Conservation (phyloP, 2,797 vertebrate genomes). For the Diglossa cyanea region DNA sequence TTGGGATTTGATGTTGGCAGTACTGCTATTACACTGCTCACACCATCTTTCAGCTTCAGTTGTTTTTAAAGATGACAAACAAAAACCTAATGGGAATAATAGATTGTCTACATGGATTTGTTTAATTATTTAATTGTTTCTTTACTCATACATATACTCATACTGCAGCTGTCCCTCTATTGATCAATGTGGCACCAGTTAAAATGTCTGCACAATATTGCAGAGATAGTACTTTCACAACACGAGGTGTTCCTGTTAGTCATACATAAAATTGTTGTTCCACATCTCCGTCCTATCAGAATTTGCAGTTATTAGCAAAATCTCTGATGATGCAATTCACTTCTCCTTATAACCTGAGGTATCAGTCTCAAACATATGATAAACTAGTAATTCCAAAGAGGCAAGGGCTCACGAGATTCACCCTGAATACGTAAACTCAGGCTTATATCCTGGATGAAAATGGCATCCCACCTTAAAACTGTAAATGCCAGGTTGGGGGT, state of each 20-base stretch:
- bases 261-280: neutral
- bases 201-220: neutral
- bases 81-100: neutral
- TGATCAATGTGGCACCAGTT: neutral
- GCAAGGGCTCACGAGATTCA: neutral
- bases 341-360: neutral
- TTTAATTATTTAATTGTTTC: neutral
- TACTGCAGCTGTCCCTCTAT: neutral
- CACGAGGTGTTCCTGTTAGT: neutral
- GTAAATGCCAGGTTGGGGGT: neutral
- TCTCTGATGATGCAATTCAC: neutral
- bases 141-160: neutral
- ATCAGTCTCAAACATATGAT: neutral
- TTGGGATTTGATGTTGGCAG: neutral
- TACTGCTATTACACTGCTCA: neutral
- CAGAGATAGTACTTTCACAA: neutral
- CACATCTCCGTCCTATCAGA: neutral
- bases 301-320: neutral
- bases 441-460: neutral
- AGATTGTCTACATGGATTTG: neutral
- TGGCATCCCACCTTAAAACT: neutral
- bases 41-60: neutral
- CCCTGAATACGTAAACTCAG: neutral
- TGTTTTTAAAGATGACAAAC: neutral
- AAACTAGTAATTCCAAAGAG: neutral